Conservation (phyloP, 35 echinoderm and acorn worm species). For the Ophioderma brevispina region DNA sequence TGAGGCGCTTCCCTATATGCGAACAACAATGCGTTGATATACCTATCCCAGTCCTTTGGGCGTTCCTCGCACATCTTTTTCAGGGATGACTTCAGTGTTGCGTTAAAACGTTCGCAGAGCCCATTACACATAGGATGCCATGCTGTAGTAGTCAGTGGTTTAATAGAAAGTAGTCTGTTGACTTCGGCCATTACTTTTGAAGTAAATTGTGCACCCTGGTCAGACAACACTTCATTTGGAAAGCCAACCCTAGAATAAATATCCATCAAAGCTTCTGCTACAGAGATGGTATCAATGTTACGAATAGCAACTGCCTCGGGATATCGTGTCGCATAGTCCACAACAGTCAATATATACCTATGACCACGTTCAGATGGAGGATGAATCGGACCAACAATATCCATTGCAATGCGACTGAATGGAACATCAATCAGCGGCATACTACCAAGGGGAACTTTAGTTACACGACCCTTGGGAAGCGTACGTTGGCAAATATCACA, state of each 20-base stretch:
- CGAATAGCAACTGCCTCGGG: constrained; percentile 37
- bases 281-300: constrained; percentile 32
- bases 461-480: constrained; percentile 21
- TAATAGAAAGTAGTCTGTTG: background rate
- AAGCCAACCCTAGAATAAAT: constrained; percentile 37
- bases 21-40: constrained; percentile 23
- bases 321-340: constrained; percentile 57
- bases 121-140: constrained; percentile 57
- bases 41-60: constrained; percentile 47
- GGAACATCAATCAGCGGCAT: constrained; percentile 31
- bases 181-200: constrained; percentile 22
- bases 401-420: constrained; percentile 23
- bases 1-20: constrained; percentile 24
- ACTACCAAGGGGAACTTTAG: constrained; percentile 24
- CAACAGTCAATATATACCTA: constrained; percentile 41
- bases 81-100: constrained; percentile 59
- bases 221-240: too few species aligned
- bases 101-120: constrained; percentile 73
- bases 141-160: constrained; percentile 51
- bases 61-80: constrained; percentile 48
- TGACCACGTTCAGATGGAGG: too few species aligned
- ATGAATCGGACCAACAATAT: constrained; percentile 46
- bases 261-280: constrained; percentile 44
- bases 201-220: constrained; percentile 52
- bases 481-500: constrained; percentile 64